A percentile compares a stretch with the other conserved stretches of the same genome.
Evolutionary conservation across 2,888 invertebrate species (phyloP).

Genomic region (Drosophila koepferae): DNA sequence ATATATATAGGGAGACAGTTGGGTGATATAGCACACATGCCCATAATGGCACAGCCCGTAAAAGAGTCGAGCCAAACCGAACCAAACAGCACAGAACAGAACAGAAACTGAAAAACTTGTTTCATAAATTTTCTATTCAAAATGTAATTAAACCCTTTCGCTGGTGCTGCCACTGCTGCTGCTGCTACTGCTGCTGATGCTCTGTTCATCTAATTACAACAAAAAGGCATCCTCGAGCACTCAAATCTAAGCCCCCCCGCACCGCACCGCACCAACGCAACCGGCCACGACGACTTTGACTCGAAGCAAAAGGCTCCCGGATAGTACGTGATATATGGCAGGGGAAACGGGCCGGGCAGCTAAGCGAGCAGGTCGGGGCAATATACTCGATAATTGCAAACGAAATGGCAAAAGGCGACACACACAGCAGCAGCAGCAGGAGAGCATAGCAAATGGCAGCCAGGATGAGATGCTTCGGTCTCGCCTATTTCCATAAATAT

Average conservation of each 20-base stretch:
- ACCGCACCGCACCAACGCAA: neutral
- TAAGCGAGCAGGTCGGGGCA: constrained; percentile 22
- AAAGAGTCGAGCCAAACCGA: constrained; percentile 14
- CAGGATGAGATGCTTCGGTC: constrained; percentile 24
- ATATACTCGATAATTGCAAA: constrained; percentile 79
- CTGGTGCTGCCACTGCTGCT: constrained; percentile 46
- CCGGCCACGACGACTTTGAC: constrained; percentile 33
- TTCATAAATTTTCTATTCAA: constrained; percentile 80
- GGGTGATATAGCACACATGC: constrained; percentile 64
- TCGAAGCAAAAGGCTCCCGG: constrained; percentile 26
- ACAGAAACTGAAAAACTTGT: constrained; percentile 74
- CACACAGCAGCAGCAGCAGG: constrained; percentile 21
- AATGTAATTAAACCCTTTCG: constrained; percentile 79
- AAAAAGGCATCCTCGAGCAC: constrained; percentile 57
- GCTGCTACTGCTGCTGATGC: constrained; percentile 45
- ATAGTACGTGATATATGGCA: constrained; percentile 6
- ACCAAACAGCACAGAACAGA: constrained; percentile 35
- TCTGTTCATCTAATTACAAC: constrained; percentile 78
- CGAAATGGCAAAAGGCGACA: constrained; percentile 57
- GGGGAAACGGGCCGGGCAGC: constrained; percentile 1
- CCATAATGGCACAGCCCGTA: constrained; percentile 54
- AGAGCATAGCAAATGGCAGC: constrained; percentile 21
- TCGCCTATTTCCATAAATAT: constrained; percentile 77
- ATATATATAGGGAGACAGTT: constrained; percentile 48
- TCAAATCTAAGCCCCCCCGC: constrained; percentile 23